Evolutionary conservation across 2,888 invertebrate genomes (phyloP).

Genomic region (Trachelus tabidus): DNA sequence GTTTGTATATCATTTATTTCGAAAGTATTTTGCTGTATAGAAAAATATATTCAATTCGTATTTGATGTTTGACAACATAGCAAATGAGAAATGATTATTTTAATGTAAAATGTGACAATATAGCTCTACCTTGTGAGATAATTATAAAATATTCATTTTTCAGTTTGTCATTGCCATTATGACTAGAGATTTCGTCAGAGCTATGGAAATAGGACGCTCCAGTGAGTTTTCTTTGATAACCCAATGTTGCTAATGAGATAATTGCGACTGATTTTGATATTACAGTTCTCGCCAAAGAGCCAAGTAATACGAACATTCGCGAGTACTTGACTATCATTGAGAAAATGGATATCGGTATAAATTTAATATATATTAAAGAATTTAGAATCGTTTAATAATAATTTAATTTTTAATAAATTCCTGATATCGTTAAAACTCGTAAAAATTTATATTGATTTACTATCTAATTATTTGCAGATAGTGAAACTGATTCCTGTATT

Average conservation of each 20-base stretch:
- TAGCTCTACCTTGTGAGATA: neutral
- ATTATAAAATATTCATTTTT: neutral
- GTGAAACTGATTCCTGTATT: too few relatives aligned
- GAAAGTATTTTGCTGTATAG: too few relatives aligned
- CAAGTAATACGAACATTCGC: slow-evolving; percentile 23
- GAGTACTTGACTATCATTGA: slow-evolving; percentile 19
- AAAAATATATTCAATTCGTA: too few relatives aligned
- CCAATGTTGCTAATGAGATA: neutral
- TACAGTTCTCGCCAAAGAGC: slow-evolving; percentile 19
- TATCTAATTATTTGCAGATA: too few relatives aligned
- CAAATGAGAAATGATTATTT: too few relatives aligned
- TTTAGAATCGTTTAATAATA: neutral
- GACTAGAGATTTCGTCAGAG: slow-evolving; percentile 29
- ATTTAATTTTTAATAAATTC: neutral
- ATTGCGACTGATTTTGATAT: neutral
- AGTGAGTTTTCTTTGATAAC: slow-evolving; percentile 13
- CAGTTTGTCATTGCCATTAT: slow-evolving; percentile 32
- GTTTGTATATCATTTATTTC: too few relatives aligned
- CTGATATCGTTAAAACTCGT: neutral
- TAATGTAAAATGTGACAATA: too few relatives aligned
- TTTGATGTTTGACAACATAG: too few relatives aligned
- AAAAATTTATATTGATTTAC: too few relatives aligned
- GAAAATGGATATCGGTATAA: slow-evolving; percentile 19
- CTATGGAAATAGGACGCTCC: slow-evolving; percentile 20
- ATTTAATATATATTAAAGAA: neutral